These are phyloP conservation scores for Chymomyza fuscimana DNA, from an alignment of 2,888 invertebrate species.

Conservation along the genomic window DNA sequence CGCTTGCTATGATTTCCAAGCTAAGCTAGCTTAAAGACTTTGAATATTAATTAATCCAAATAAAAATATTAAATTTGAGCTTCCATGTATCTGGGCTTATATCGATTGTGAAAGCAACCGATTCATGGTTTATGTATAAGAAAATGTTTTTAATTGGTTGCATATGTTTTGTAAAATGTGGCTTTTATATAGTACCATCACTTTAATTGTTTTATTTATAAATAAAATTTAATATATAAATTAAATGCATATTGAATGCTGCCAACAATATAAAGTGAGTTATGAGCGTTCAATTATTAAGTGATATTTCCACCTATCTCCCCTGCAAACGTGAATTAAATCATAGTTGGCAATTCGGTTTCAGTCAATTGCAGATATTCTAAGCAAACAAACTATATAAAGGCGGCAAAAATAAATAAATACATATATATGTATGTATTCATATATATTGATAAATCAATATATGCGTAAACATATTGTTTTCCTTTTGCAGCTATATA, in stretches of 20 bases:
- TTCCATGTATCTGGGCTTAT: no score
- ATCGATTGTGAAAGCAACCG: no score
- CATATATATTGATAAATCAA: not conserved
- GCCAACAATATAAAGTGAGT: not conserved
- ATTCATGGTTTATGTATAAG: no score
- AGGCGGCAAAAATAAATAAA: slow-evolving; percentile 7
- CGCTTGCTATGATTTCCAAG: no score
- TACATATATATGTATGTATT: not conserved
- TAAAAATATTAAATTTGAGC: no score
- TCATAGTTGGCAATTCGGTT: slow-evolving; percentile 47
- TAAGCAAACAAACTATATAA: slow-evolving; percentile 25
- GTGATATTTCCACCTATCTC: not conserved
- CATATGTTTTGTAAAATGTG: no score
- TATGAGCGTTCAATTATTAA: not conserved
- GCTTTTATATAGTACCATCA: not conserved
- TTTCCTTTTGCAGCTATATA: not conserved
- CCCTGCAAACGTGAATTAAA: slow-evolving; percentile 31
- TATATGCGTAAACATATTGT: not conserved
- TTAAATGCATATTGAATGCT: slow-evolving; percentile 2
- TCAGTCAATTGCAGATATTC: slow-evolving; percentile 37
- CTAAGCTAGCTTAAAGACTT: no score
- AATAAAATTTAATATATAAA: slow-evolving; percentile 1
- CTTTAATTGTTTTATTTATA: not conserved
- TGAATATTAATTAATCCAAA: no score
- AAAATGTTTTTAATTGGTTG: no score